Conservation (phyloP, 2,797 vertebrate genomes). For the Girardinus metallicus region DNA sequence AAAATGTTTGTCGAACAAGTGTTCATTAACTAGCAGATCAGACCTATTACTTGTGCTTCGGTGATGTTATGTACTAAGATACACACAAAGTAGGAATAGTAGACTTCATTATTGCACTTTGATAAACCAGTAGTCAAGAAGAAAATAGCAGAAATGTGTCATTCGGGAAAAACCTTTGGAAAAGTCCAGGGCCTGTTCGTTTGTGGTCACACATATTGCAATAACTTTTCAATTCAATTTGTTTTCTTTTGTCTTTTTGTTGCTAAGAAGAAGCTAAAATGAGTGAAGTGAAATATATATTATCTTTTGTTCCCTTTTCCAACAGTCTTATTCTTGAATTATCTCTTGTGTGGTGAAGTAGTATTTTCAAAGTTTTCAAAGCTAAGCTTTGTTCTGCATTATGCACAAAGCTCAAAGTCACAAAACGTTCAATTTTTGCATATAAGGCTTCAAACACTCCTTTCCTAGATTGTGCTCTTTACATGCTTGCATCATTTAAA, state of each 20-base stretch:
- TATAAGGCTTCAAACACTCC: background rate
- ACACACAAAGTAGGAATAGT: background rate
- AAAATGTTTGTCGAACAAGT: background rate
- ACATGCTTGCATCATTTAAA: constrained; percentile 1
- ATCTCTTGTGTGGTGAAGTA: background rate
- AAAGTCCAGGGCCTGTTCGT: no score
- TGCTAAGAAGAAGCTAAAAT: background rate
- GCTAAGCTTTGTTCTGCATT: background rate
- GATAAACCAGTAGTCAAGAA: no score
- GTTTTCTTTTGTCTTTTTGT: background rate
- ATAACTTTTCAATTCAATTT: background rate
- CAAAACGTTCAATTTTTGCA: background rate
- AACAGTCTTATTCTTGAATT: background rate
- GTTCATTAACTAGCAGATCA: background rate
- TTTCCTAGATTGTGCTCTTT: background rate
- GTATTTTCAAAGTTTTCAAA: background rate
- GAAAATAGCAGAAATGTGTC: background rate
- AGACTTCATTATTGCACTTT: background rate
- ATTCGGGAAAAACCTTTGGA: no score
- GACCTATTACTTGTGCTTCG: background rate
- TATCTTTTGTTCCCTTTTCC: background rate
- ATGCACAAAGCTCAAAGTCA: background rate
- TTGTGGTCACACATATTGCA: no score
- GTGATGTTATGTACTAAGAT: background rate
- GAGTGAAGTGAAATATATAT: background rate